Evolutionary conservation across 2,888 invertebrate genomes (phyloP).

Genomic region (Caenorhabditis sp.): DNA sequence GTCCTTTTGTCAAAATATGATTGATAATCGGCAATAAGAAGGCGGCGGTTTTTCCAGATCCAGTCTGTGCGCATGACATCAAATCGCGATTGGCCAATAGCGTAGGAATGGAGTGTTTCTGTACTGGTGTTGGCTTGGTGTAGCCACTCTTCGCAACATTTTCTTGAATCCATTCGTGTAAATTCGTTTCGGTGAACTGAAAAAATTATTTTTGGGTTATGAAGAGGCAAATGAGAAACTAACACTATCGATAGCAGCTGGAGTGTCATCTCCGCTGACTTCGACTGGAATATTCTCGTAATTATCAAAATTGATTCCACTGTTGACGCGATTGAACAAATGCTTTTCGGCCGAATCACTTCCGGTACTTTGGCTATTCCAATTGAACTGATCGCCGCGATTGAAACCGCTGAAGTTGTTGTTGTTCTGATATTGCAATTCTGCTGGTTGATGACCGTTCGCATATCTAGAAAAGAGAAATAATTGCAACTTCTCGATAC

Average conservation of each 20-base stretch:
- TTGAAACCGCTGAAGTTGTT: neutral
- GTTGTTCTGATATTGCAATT: neutral
- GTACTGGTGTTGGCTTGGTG: slow-evolving; percentile 76
- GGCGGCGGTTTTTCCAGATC: slow-evolving; percentile 97
- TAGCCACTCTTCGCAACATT: slow-evolving; percentile 73
- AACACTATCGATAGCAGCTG: slow-evolving; percentile 86
- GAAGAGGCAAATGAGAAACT: too few relatives aligned
- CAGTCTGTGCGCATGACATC: slow-evolving; percentile 84
- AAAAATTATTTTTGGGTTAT: too few relatives aligned
- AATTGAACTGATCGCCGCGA: neutral
- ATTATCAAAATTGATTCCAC: slow-evolving; percentile 99
- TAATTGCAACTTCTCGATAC: neutral
- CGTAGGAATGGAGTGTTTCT: slow-evolving; percentile 98
- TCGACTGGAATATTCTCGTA: slow-evolving; percentile 99
- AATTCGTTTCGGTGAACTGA: slow-evolving; percentile 67
- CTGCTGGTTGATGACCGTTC: neutral
- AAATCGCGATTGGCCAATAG: slow-evolving; percentile 81
- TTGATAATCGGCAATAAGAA: slow-evolving; percentile 97
- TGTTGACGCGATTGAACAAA: slow-evolving; percentile 78
- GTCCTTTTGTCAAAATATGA: slow-evolving; percentile 81
- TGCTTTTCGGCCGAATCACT: slow-evolving; percentile 41
- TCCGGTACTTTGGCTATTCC: neutral
- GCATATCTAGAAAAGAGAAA: neutral
- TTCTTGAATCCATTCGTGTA: slow-evolving; percentile 69
- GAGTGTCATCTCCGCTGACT: slow-evolving; percentile 94